These are phyloP conservation scores for Dicrostonyx torquatus DNA, from an alignment of 2,797 vertebrate genomes.

Conservation along the genomic window DNA sequence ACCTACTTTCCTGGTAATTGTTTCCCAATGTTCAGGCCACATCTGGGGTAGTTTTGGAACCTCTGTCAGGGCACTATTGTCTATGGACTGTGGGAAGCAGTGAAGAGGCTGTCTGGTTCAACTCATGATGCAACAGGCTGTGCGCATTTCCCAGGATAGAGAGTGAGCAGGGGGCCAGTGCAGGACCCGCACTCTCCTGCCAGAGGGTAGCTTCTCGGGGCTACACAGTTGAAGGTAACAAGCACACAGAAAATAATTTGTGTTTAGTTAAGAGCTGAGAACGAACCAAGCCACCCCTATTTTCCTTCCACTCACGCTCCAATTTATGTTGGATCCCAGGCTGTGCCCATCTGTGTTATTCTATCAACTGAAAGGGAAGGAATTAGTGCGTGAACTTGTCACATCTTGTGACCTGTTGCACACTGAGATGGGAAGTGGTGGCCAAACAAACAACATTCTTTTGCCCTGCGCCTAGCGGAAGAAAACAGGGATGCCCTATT, in stretches of 20 bases:
- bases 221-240: background rate
- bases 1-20: background rate
- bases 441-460: slow-evolving; percentile 83
- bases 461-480: background rate
- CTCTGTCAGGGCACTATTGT: background rate
- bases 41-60: background rate
- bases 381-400: slow-evolving; percentile 84
- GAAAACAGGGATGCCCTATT: slow-evolving; percentile 50
- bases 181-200: background rate
- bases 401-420: slow-evolving; percentile 86
- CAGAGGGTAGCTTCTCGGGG: background rate
- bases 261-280: slow-evolving; percentile 64
- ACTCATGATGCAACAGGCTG: background rate
- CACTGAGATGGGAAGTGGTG: slow-evolving; percentile 80
- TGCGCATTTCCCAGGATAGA: background rate
- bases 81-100: background rate
- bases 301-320: slow-evolving; percentile 68
- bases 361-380: slow-evolving; percentile 85
- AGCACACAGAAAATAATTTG: slow-evolving; percentile 27
- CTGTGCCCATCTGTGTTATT: slow-evolving; percentile 89
- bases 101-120: background rate
- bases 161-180: background rate
- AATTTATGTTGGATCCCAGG: slow-evolving; percentile 72
- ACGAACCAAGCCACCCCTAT: slow-evolving; percentile 50
- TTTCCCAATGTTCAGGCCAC: background rate